Base-by-base conservation (phyloP, 2,113 vertebrate species). In the Sylvia atricapilla region DNA sequence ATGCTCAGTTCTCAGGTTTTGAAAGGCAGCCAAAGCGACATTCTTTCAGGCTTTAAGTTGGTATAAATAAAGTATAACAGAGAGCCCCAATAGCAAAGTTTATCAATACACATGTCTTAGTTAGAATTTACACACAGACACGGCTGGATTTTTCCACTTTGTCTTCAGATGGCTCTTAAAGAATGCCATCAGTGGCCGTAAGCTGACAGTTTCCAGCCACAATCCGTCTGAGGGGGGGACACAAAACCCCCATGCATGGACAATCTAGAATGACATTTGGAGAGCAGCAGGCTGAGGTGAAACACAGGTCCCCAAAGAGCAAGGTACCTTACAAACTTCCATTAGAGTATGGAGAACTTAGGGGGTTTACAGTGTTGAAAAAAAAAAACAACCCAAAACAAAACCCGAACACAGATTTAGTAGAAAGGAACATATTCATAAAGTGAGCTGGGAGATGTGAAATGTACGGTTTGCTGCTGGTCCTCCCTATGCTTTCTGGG, bases 41-140 rank as follows among this genome's bases (percentile, higher is more conserved):
- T 96, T 96, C 95, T 95, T 97, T 78, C 78, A 89, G 84, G 94
- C 66, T 93, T 96, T 89, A 95, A 94, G 93, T 85, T 96, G 93
- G 89, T 96, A 97, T 96, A 97, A 96, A 97, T 93, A 90, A 97
- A 97, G 94, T 72, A 81, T 89, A 96, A 97, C 86, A 91, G 83
- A 87, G 95, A 95, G 69, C 78, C 58, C 66, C 31, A 13, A 94
- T 73, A 97, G 95, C 83, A 96, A 97, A 96, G 84, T 93, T 96
- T 84, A 95, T 89, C 93, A 82, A 49, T 52, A 76, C 68, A 95
- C 37, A 87, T 63, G 43, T 74, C 89, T 89, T 78, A 95, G 89
- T 79, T 49, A 80, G 72, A 92, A 91, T 91, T 79, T 87, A 91
- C 63, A 89, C 10, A 83, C 7, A 27, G 79, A 91, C 73, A 78